These are phyloP conservation scores for Cyprinus carpio DNA, from an alignment of 2,113 vertebrate species.

Conservation along the genomic window DNA sequence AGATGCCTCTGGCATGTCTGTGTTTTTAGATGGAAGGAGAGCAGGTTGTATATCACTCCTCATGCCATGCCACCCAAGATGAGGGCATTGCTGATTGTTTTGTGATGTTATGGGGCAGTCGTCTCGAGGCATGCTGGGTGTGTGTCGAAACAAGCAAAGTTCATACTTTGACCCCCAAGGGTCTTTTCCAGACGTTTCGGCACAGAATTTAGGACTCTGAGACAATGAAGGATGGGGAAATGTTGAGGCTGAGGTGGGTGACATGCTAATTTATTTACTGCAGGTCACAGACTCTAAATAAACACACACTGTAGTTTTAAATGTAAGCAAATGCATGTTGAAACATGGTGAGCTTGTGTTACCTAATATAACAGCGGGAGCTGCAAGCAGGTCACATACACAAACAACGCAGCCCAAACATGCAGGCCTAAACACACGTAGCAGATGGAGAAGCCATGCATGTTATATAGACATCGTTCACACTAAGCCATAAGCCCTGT, in stretches of 20 bases:
- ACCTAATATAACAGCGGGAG: constrained; percentile 26
- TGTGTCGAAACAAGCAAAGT: constrained; percentile 51
- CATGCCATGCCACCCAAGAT: constrained; percentile 45
- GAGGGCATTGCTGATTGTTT: constrained; percentile 40
- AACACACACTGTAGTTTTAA: constrained; percentile 24
- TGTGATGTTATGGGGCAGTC: constrained; percentile 60
- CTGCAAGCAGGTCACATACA: constrained; percentile 48
- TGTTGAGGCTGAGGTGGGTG: background rate
- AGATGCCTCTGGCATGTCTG: constrained; percentile 11
- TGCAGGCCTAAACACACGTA: constrained; percentile 40
- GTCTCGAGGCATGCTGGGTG: constrained; percentile 53
- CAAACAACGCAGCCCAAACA: constrained; percentile 54
- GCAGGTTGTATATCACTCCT: constrained; percentile 61
- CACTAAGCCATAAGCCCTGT: constrained; percentile 37
- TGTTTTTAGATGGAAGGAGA: constrained; percentile 52
- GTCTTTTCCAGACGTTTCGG: constrained; percentile 57
- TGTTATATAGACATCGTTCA: constrained; percentile 49
- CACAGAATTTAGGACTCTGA: constrained; percentile 18
- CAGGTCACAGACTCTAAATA: constrained; percentile 45
- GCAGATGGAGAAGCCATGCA: constrained; percentile 59
- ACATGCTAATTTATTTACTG: constrained; percentile 51
- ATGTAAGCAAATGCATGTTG: background rate
- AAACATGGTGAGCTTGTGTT: constrained; percentile 35
- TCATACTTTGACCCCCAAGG: constrained; percentile 56
- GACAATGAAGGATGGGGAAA: constrained; percentile 11